A percentile compares a stretch with the other conserved stretches of the same genome.
phyloP scores from a whole-genome alignment of 2,888 invertebrate species.

The Pandemis cinnamomeana region DNA sequence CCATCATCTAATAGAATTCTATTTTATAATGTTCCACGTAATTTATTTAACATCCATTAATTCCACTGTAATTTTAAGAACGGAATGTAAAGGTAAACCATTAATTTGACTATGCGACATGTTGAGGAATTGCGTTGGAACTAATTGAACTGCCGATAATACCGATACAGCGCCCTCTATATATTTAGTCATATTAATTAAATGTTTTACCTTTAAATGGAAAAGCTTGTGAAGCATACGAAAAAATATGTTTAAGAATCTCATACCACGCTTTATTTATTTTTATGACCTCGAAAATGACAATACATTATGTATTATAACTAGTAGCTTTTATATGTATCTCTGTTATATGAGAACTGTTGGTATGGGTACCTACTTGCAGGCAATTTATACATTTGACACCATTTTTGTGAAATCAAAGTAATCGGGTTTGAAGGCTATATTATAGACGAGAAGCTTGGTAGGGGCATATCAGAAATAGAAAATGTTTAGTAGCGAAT shows the following conservation, averaged over 20 bases:
- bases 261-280: slow-evolving; percentile 36
- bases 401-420: neutral
- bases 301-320: slow-evolving; percentile 49
- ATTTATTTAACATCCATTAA: neutral
- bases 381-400: slow-evolving; percentile 8
- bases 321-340: slow-evolving; percentile 52
- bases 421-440: too few species aligned
- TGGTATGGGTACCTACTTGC: slow-evolving; percentile 16
- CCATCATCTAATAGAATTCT: slow-evolving; percentile 18
- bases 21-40: neutral
- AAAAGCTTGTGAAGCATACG: neutral
- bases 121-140: too few species aligned
- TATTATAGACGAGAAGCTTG: too few species aligned
- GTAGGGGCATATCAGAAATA: neutral
- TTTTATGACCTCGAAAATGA: slow-evolving; percentile 47
- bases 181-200: too few species aligned
- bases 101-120: too few species aligned
- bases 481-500: too few species aligned
- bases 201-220: neutral
- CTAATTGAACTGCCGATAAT: too few species aligned
- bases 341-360: slow-evolving; percentile 37
- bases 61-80: neutral
- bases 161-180: too few species aligned
- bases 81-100: neutral
- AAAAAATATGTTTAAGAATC: slow-evolving; percentile 18